A percentile compares a stretch with the other conserved stretches of the same genome.
phyloP scores from a whole-genome alignment of 1,140 invertebrate species.

The Bombyx mori region DNA sequence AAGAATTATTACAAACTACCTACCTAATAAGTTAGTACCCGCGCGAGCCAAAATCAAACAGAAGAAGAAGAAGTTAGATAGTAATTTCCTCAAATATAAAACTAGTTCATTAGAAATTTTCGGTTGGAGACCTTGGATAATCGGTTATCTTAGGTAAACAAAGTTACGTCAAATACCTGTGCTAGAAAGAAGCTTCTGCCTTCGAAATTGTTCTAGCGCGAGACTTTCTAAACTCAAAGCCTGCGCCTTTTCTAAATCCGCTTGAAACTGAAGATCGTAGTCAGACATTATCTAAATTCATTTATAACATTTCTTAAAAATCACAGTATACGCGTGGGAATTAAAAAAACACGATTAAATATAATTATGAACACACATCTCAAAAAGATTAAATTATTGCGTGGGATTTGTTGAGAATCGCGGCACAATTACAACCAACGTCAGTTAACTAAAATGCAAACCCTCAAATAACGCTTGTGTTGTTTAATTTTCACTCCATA shows the following conservation, averaged over 20 bases:
- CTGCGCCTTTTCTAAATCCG: conserved; percentile 87
- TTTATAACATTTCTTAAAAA: conserved; percentile 37
- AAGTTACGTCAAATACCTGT: conserved; percentile 58
- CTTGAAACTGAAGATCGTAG: conserved; percentile 86
- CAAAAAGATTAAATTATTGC: conserved; percentile 1
- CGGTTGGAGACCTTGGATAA: conserved; percentile 22
- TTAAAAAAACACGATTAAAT: conserved; percentile 23
- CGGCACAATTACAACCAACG: too few relatives aligned
- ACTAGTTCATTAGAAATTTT: background rate
- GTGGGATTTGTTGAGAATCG: too few relatives aligned
- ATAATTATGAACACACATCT: background rate
- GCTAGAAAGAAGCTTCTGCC: conserved; percentile 70
- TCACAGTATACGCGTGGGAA: conserved; percentile 43
- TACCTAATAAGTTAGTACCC: too few relatives aligned
- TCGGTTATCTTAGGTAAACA: conserved; percentile 44
- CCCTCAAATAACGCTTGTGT: conserved; percentile 28
- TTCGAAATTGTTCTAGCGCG: conserved; percentile 84
- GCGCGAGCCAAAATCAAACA: too few relatives aligned
- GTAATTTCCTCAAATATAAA: too few relatives aligned
- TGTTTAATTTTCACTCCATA: conserved; percentile 45
- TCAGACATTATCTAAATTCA: conserved; percentile 69
- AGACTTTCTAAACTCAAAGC: conserved; percentile 88
- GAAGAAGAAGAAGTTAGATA: too few relatives aligned
- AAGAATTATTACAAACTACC: too few relatives aligned
- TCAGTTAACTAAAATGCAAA: conserved; percentile 35